phyloP scores from a whole-genome alignment of 2,888 invertebrate genomes.

The Drosophila recens region DNA sequence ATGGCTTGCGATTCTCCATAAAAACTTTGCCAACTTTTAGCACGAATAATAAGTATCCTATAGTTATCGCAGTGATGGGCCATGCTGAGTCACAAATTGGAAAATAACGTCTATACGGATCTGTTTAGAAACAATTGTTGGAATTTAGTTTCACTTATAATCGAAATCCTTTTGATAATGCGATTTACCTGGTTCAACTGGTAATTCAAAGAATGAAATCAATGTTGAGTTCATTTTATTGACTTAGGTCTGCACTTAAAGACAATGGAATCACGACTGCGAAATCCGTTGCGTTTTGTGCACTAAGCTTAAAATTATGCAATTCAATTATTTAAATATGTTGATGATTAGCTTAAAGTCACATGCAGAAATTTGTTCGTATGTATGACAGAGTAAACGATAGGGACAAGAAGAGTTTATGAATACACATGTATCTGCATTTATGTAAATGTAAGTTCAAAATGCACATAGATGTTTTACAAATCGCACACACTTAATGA shows the following conservation, averaged over 20 bases:
- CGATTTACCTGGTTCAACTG: conserved; percentile 1
- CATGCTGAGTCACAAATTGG: conserved; percentile 90
- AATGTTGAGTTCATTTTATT: conserved; percentile 15
- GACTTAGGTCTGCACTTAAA: not conserved
- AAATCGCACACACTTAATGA: too few relatives aligned
- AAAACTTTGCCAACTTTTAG: conserved; percentile 90
- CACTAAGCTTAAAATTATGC: not conserved
- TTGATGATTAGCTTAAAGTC: not conserved
- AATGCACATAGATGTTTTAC: too few relatives aligned
- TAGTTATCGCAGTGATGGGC: conserved; percentile 88
- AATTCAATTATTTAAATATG: not conserved
- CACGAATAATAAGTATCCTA: conserved; percentile 90
- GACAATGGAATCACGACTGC: not conserved
- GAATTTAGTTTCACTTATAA: not conserved
- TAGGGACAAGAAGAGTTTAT: not conserved
- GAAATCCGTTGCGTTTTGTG: not conserved
- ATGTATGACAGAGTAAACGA: not conserved
- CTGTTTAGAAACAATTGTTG: conserved; percentile 21
- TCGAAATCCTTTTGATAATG: not conserved
- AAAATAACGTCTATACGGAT: conserved; percentile 70
- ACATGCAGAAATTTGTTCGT: not conserved
- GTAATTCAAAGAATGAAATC: conserved; percentile 1
- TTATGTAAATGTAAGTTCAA: too few relatives aligned
- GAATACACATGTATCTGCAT: not conserved
- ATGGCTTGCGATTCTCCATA: conserved; percentile 90